Conservation (phyloP, 1,140 invertebrate genomes). For the Lanistes nyassanus region DNA sequence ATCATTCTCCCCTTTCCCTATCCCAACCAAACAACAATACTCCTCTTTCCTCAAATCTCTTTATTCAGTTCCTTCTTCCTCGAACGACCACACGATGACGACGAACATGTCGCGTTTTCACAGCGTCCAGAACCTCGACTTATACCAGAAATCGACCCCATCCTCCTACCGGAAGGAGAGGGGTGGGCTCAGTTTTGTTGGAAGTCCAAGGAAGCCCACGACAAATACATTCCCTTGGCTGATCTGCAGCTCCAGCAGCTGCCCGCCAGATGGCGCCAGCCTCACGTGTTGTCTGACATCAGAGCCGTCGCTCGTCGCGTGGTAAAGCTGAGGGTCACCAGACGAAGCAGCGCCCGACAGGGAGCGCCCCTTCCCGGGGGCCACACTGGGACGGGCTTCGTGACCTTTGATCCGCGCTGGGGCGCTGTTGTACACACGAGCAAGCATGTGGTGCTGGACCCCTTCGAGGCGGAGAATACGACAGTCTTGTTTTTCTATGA, state of each 20-base stretch:
- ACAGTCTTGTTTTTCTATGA: slow-evolving; percentile 27
- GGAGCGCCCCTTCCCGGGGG: neutral
- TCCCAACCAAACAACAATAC: too few relatives aligned
- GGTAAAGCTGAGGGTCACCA: slow-evolving; percentile 14
- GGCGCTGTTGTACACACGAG: slow-evolving; percentile 23
- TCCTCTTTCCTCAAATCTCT: too few relatives aligned
- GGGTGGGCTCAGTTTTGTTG: neutral
- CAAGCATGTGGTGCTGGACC: slow-evolving; percentile 30
- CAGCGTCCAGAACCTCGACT: neutral
- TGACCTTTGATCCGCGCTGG: slow-evolving; percentile 21
- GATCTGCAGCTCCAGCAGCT: slow-evolving; percentile 17
- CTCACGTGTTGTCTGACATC: slow-evolving; percentile 15
- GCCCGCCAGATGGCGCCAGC: slow-evolving; percentile 15
- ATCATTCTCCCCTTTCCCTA: too few relatives aligned
- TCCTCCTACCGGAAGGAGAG: neutral
- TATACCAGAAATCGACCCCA: slow-evolving; percentile 19
- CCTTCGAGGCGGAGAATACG: slow-evolving; percentile 25
- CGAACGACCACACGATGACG: too few relatives aligned
- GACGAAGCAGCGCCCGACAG: slow-evolving; percentile 1
- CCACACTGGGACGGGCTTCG: slow-evolving; percentile 24
- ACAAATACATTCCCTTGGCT: slow-evolving; percentile 8
- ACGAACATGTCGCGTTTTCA: too few relatives aligned
- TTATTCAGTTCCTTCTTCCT: too few relatives aligned
- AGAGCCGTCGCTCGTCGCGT: slow-evolving; percentile 7
- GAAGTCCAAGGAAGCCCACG: neutral